These are phyloP conservation scores for Himalopsyche kuldschensis DNA, from an alignment of 2,888 invertebrate species.

Conservation along the genomic window DNA sequence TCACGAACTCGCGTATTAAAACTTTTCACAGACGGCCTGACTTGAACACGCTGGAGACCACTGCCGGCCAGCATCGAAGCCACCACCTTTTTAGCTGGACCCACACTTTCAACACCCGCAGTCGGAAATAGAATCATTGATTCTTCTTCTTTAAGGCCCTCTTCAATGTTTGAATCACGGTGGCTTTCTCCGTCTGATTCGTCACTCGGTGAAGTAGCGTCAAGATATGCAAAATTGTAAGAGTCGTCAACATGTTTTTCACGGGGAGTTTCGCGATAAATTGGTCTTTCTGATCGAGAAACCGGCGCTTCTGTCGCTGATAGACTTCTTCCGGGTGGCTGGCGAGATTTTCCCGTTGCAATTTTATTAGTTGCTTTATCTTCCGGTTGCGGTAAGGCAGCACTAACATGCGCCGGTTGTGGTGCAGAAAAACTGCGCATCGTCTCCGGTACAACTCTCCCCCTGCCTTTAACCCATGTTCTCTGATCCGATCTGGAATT, in stretches of 20 bases:
- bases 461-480: conserved; percentile 13
- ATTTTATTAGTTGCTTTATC: not conserved
- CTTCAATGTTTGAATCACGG: not conserved
- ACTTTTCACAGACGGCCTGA: conserved; percentile 49
- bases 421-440: conserved; percentile 37
- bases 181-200: conserved; percentile 20
- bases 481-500: conserved; percentile 13
- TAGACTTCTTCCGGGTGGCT: conserved; percentile 25
- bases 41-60: conserved; percentile 52
- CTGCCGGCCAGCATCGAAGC: conserved; percentile 53
- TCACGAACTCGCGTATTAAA: conserved; percentile 41
- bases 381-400: not conserved
- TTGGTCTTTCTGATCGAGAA: not conserved
- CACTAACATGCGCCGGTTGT: conserved; percentile 6
- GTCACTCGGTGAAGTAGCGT: conserved; percentile 38
- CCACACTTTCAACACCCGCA: not conserved
- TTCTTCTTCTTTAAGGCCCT: not conserved
- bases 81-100: conserved; percentile 49
- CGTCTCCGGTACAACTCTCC: conserved; percentile 13
- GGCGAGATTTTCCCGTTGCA: not conserved
- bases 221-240: conserved; percentile 35
- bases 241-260: conserved; percentile 14
- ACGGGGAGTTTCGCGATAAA: not conserved
- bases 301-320: conserved; percentile 27
- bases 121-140: not conserved